Evolutionary conservation across 2,113 vertebrate species (phyloP), one percentile per base, ranked within the genome.

Genomic region (Zosterops japonicus): DNA sequence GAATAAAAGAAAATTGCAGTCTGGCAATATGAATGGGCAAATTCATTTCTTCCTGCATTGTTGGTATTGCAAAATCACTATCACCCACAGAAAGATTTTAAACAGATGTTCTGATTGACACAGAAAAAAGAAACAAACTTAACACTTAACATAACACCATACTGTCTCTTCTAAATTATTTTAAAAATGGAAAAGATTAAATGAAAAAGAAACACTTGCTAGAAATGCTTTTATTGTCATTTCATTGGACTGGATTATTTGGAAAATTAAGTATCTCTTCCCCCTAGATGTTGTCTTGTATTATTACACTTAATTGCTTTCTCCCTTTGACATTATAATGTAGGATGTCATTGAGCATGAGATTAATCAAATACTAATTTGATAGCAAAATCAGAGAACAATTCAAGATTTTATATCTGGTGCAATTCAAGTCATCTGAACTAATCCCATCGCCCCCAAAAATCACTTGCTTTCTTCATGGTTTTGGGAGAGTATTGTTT

Each of bases 401-500:
- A 79, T 47, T 84, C 19, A 64, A 15, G 33, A 53, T 59, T 87
- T 85, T 75, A 35, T 49, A 75, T 31, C 17, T 3, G 1, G 2
- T n/a, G 41, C 24, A 82, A 79, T 17, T 53, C 31, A 56, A 49
- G 5, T 25, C 33, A 29, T 81, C 64, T 71, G 56, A 87, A 75
- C 67, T 59, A 11, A 79, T 89, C 12, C 6, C 35, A 4, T 35
- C 2, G 22, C 14, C 11, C 1, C 1, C 44, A 69, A 90, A 41
- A 89, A 69, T 57, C 42, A 20, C 7, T 6, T 67, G 5, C 19
- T 71, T 82, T 57, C 46, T 76, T 80, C 24, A 21, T 25, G 14
- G 0, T 21, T n/a, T 42, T 18, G 7, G 9, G 2, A 3, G 6
- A 39, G 36, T 39, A 10, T 39, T 39, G 25, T 2, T 9, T 50